These are phyloP conservation scores for Dasyprocta punctata DNA, from an alignment of 2,113 vertebrate species.

Conservation along the genomic window DNA sequence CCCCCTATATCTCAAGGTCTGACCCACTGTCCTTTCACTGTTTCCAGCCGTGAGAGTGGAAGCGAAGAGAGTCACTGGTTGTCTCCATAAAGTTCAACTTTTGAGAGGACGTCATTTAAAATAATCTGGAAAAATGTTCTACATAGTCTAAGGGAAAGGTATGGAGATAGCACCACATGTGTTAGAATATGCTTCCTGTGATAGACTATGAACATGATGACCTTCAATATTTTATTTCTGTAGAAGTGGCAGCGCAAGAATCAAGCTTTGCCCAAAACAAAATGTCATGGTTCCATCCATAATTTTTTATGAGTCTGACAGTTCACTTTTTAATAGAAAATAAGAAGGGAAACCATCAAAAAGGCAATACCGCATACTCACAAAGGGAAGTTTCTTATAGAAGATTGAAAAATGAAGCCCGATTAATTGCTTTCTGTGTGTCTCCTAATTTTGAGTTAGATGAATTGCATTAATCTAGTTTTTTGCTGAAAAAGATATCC, in stretches of 20 bases:
- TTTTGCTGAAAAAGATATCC: background rate
- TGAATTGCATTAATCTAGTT: background rate
- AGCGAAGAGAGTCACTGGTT: background rate
- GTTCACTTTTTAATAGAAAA: conserved; percentile 15
- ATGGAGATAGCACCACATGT: too few relatives aligned
- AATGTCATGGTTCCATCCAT: background rate
- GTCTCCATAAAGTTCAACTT: background rate
- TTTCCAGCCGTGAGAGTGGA: background rate
- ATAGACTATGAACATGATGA: background rate
- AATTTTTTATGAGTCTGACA: conserved; percentile 29
- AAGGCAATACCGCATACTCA: background rate
- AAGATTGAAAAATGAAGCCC: conserved; percentile 6
- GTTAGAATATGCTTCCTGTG: background rate
- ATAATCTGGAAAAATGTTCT: background rate
- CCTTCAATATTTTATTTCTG: background rate
- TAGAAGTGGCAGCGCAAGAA: background rate
- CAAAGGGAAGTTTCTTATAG: background rate
- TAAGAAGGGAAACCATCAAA: background rate
- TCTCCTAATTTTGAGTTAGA: background rate
- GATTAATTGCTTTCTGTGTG: background rate
- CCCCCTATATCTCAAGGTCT: background rate
- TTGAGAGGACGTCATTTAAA: background rate
- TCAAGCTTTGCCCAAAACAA: conserved; percentile 15
- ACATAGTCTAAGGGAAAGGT: background rate
- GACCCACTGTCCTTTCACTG: too few relatives aligned